These are phyloP conservation scores for Myrmecophaga tridactyla DNA, from an alignment of 2,113 vertebrate genomes.

Conservation along the genomic window DNA sequence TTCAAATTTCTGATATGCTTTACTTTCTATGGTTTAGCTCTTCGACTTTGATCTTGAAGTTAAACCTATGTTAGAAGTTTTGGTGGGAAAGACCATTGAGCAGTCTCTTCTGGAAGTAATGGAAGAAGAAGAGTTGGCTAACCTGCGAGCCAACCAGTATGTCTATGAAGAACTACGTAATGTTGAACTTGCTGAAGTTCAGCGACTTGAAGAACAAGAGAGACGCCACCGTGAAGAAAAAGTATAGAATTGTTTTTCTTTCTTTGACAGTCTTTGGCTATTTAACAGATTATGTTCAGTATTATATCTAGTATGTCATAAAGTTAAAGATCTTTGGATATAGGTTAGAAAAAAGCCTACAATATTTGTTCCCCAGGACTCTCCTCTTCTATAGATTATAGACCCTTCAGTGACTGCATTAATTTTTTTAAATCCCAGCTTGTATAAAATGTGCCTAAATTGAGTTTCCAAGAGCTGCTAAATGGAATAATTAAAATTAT, in stretches of 20 bases:
- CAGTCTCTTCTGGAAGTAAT: constrained; percentile 94
- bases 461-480: not conserved
- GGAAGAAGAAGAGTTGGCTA: constrained; percentile 95
- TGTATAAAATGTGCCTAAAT: not conserved
- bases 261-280: not conserved
- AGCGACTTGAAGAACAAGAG: constrained; percentile 92
- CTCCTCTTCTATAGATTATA: not conserved
- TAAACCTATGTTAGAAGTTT: constrained; percentile 90
- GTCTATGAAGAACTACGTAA: constrained; percentile 86
- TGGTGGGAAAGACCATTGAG: constrained; percentile 94
- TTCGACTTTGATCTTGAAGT: constrained; percentile 98
- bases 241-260: constrained; percentile 70
- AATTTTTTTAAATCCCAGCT: not conserved
- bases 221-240: constrained; percentile 88
- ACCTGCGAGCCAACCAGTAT: constrained; percentile 83
- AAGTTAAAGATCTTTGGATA: not conserved
- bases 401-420: not conserved
- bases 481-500: not conserved
- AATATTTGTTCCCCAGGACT: not conserved
- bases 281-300: not conserved
- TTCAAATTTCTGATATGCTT: constrained; percentile 8
- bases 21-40: constrained; percentile 83
- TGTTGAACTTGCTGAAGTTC: constrained; percentile 90
- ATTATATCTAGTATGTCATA: not conserved
- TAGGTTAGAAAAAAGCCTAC: not conserved